Conservation (phyloP, 2,888 invertebrate species). For the Patella caerulea region DNA sequence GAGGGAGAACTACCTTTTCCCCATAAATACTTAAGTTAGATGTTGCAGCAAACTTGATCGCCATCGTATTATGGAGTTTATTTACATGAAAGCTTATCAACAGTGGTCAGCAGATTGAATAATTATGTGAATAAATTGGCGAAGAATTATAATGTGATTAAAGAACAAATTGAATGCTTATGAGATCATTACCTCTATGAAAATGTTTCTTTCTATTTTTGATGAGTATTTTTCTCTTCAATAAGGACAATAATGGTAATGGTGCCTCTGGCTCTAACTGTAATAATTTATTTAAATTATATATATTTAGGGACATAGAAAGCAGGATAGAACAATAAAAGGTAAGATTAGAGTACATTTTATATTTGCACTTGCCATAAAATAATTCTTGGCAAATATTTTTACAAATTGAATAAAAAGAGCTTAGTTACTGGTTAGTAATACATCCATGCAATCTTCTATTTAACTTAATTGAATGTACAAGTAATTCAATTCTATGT, state of each 20-base stretch:
- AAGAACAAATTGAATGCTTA: no score
- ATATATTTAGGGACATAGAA: background rate
- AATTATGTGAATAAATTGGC: no score
- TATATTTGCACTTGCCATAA: background rate
- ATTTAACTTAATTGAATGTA: no score
- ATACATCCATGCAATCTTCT: background rate
- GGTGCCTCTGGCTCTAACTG: slow-evolving; percentile 80
- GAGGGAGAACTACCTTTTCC: no score
- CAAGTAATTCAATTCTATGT: no score
- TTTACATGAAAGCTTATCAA: no score
- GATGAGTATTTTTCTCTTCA: slow-evolving; percentile 93
- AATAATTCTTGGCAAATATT: background rate
- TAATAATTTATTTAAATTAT: slow-evolving; percentile 27
- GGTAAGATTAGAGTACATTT: background rate
- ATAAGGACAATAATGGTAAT: slow-evolving; percentile 86
- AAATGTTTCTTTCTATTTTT: slow-evolving; percentile 84
- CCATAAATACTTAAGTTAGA: no score
- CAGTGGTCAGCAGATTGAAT: no score
- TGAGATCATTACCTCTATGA: slow-evolving; percentile 50
- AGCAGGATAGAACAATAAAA: background rate
- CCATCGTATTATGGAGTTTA: no score
- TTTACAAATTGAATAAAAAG: background rate
- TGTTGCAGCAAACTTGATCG: no score
- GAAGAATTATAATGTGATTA: no score
- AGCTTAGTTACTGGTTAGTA: background rate